Evolutionary conservation across 1,140 invertebrate genomes (phyloP), one percentile per base, ranked within the genome.

Genomic region (Pseudomyrmex gracilis): DNA sequence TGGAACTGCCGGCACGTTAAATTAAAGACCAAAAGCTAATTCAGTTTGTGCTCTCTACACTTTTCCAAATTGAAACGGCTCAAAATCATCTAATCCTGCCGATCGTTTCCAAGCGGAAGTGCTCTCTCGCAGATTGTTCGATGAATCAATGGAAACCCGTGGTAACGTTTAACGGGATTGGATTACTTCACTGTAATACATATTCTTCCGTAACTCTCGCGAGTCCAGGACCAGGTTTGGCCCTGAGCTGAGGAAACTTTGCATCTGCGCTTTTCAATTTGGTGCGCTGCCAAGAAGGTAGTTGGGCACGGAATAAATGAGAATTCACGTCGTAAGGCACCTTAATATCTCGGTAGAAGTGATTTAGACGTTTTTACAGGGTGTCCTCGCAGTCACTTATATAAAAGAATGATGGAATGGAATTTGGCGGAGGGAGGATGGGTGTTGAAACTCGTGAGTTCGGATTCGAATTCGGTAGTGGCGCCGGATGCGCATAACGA

Each of bases 401-500:
- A 55, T 2, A 73, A 43, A 66, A 45, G 45, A 24, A 66, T 17
- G 34, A 70, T 47, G 67, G 12, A 70, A 34, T 34, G 43, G 34
- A 34, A 34, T 34, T 77, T 24, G 84, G 55, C 71, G 47, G 66
- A 24, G 57, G 34, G 45, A 34, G 34, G 5, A 0, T 5, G 45
- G 68, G 85, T 47, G 66, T 78, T 85, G 63, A 68, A 73, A 74
- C 78, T 87, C 87, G 84, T 73, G 85, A 90, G 86, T 91, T 90
- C 89, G 77, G 89, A 90, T 91, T 90, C 89, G 87, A 90, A 87
- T 86, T 87, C 77, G 64, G 80, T 76, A 67, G 87, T 67, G 84
- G 89, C 92, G 73, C 94, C 94, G 92, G 92, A 94, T 94, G 94
- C 86, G 77, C 90, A 68, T 92, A 94, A 94, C 93, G 94, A 93